Percentiles rank a stretch among this genome's conserved stretches.
Conservation (phyloP, 2,888 invertebrate genomes). For the Alcis repandata region DNA sequence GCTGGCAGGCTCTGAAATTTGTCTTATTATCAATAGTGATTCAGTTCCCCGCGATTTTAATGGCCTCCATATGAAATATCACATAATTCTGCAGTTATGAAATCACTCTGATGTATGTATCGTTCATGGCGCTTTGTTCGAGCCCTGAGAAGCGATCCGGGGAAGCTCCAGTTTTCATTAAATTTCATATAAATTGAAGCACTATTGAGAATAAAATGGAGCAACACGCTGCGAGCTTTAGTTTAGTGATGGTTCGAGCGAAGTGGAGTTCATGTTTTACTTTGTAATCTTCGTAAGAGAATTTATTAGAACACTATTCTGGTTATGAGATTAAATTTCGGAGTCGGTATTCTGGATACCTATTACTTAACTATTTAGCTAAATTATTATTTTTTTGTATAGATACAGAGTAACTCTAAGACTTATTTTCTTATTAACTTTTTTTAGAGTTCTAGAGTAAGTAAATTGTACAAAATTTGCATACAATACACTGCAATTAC, state of each 20-base stretch:
- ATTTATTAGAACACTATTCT: not conserved
- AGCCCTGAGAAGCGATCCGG: not conserved
- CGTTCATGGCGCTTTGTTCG: conserved; percentile 35
- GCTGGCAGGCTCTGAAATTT: too few species aligned
- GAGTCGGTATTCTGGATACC: too few species aligned
- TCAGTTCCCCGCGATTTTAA: not conserved
- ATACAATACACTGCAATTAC: too few species aligned
- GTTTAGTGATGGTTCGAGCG: not conserved
- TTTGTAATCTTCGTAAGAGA: not conserved
- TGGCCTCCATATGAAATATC: conserved; percentile 52
- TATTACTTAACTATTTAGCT: too few species aligned
- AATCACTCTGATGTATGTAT: conserved; percentile 54
- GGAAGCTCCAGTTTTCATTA: conserved; percentile 35
- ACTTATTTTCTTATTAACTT: too few species aligned
- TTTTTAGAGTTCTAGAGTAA: too few species aligned
- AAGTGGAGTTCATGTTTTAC: conserved; percentile 1
- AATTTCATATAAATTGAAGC: conserved; percentile 35
- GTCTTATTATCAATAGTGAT: too few species aligned
- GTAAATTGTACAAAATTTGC: too few species aligned
- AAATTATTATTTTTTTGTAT: too few species aligned
- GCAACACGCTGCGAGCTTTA: conserved; percentile 9
- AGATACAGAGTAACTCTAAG: too few species aligned
- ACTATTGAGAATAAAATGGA: conserved; percentile 26
- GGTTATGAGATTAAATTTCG: not conserved
- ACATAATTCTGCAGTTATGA: conserved; percentile 56